phyloP scores from a whole-genome alignment of 2,113 vertebrate genomes.

The Dicaeum eximium region DNA sequence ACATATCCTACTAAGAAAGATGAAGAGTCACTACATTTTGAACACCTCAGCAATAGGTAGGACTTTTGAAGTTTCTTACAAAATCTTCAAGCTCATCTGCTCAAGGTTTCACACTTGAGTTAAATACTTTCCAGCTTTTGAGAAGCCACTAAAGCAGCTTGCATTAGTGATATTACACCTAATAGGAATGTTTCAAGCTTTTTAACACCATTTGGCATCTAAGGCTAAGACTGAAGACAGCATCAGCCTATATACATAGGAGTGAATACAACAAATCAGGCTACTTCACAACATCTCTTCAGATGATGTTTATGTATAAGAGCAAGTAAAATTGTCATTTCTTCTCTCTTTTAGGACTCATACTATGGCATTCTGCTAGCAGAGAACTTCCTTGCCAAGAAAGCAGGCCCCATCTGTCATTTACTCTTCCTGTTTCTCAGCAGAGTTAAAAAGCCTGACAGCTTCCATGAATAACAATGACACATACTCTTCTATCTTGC shows the following conservation, averaged over 20 bases:
- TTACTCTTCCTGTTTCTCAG: constrained; percentile 49
- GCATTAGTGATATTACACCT: neutral
- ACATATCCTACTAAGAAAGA: neutral
- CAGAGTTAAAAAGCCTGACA: constrained; percentile 60
- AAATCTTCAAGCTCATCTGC: neutral
- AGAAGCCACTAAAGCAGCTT: neutral
- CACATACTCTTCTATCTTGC: neutral
- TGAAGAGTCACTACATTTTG: neutral
- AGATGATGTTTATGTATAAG: neutral
- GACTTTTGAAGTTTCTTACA: neutral
- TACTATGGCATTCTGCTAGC: constrained; percentile 19
- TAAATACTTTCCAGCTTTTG: neutral
- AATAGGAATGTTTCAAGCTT: neutral
- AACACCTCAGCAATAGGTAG: neutral
- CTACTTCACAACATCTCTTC: neutral
- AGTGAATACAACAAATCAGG: neutral
- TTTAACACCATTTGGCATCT: neutral
- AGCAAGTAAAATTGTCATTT: constrained; percentile 3
- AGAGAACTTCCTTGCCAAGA: constrained; percentile 52
- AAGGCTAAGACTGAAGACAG: neutral
- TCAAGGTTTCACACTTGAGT: neutral
- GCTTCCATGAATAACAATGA: constrained; percentile 69
- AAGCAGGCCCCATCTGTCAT: constrained; percentile 25
- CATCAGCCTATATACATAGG: neutral
- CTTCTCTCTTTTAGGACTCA: constrained; percentile 32